Conservation (phyloP, 2,797 vertebrate genomes). For the Anguilla anguilla region DNA sequence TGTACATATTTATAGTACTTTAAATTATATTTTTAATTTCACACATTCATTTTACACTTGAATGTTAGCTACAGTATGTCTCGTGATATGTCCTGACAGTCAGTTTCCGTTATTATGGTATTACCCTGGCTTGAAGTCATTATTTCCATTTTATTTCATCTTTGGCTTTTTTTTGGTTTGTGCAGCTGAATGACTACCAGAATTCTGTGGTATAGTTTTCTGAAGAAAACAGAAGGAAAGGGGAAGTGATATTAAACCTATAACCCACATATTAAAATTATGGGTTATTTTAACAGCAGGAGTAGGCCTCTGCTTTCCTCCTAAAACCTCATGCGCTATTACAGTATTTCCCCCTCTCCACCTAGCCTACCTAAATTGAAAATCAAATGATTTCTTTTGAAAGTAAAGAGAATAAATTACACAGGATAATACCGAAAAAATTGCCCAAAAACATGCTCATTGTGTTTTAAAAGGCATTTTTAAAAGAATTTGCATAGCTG, state of each 20-base stretch:
- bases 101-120: not conserved
- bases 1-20: not conserved
- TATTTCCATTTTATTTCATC: slow-evolving; percentile 3
- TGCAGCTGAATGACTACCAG: not conserved
- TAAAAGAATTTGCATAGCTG: not conserved
- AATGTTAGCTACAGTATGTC: not conserved
- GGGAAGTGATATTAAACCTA: slow-evolving; percentile 35
- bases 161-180: not conserved
- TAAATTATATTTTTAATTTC: not conserved
- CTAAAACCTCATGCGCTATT: not conserved
- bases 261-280: slow-evolving; percentile 32
- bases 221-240: slow-evolving; percentile 23
- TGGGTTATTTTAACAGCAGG: slow-evolving; percentile 29
- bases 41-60: not conserved
- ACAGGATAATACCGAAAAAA: too few species aligned
- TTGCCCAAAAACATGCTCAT: not conserved
- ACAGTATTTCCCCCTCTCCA: not conserved
- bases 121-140: not conserved
- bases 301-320: not conserved
- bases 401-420: not conserved
- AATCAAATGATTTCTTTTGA: not conserved
- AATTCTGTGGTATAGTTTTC: slow-evolving; percentile 21
- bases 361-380: not conserved
- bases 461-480: not conserved
- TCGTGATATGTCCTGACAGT: not conserved